Evolutionary conservation across 2,113 vertebrate species (phyloP).

Genomic region (Regulus satrapa): DNA sequence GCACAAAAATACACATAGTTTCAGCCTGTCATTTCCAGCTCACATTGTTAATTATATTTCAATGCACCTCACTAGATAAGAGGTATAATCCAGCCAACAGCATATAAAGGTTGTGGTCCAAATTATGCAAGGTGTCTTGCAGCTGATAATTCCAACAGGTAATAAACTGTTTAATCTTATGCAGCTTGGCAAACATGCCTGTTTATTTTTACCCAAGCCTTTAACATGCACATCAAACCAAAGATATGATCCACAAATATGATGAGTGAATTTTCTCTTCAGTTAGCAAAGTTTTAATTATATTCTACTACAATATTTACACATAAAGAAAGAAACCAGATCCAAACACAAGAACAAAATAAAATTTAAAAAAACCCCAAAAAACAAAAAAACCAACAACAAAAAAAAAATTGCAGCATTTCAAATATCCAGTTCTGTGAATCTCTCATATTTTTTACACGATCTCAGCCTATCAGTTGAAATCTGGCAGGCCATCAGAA

Average conservation of each 20-base stretch:
- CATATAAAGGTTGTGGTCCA: conserved; percentile 12
- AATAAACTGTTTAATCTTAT: conserved; percentile 39
- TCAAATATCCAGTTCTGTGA: not conserved
- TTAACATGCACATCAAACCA: not conserved
- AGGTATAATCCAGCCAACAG: not conserved
- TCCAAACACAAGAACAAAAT: not conserved
- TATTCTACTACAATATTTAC: not conserved
- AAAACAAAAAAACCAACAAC: too few species aligned
- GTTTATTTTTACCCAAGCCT: conserved; percentile 19
- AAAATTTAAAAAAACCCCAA: too few species aligned
- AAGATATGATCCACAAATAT: not conserved
- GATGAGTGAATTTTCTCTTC: not conserved
- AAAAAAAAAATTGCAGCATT: not conserved
- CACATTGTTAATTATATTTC: not conserved
- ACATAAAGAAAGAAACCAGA: not conserved
- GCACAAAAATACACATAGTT: not conserved
- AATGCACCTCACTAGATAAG: conserved; percentile 7
- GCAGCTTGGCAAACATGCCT: not conserved
- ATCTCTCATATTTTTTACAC: not conserved
- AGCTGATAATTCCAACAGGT: conserved; percentile 44
- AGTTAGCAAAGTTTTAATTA: not conserved
- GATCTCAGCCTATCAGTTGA: not conserved
- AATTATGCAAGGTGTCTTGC: conserved; percentile 25
- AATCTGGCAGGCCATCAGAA: not conserved
- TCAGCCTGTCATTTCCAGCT: not conserved